A percentile compares a stretch with the other conserved stretches of the same genome.
phyloP scores from a whole-genome alignment of 2,888 invertebrate genomes.

The Leptinotarsa rubiginosa region DNA sequence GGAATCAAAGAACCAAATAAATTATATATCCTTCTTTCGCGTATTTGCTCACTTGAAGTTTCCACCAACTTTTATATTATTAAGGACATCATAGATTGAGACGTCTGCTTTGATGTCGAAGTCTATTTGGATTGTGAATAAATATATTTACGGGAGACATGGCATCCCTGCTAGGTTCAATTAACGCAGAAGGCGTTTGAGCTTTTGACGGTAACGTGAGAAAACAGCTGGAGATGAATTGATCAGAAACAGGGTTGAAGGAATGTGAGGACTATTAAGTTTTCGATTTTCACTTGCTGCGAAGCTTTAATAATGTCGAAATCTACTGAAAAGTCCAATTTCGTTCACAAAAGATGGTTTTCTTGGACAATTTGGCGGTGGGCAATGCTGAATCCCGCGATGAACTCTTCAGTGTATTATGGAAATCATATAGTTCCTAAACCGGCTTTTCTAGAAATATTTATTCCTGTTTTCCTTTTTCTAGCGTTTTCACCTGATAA shows the following conservation, averaged over 20 bases:
- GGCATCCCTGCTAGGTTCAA: background rate
- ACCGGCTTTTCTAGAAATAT: too few species aligned
- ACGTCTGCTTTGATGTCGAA: constrained; percentile 1
- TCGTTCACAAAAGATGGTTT: too few species aligned
- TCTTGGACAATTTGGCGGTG: too few species aligned
- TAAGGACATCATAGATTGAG: constrained; percentile 10
- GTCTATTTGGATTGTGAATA: constrained; percentile 12
- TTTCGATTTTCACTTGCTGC: background rate
- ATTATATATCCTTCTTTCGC: background rate
- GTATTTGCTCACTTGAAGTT: background rate
- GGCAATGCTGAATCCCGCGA: too few species aligned
- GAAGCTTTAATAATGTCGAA: too few species aligned
- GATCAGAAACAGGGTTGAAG: background rate
- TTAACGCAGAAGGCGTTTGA: constrained; percentile 7
- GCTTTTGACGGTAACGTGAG: constrained; percentile 1
- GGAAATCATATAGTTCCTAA: too few species aligned
- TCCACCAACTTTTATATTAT: constrained; percentile 10
- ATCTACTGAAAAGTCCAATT: too few species aligned
- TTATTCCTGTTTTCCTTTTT: too few species aligned
- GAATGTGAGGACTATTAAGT: background rate
- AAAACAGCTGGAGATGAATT: constrained; percentile 2
- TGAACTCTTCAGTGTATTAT: too few species aligned
- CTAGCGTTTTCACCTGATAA: too few species aligned
- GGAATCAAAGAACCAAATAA: constrained; percentile 8
- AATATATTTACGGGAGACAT: background rate